Percentiles rank a stretch among this genome's conserved stretches.
Evolutionary conservation across 1,140 invertebrate species (phyloP).

Genomic region (Cydia strobilella): DNA sequence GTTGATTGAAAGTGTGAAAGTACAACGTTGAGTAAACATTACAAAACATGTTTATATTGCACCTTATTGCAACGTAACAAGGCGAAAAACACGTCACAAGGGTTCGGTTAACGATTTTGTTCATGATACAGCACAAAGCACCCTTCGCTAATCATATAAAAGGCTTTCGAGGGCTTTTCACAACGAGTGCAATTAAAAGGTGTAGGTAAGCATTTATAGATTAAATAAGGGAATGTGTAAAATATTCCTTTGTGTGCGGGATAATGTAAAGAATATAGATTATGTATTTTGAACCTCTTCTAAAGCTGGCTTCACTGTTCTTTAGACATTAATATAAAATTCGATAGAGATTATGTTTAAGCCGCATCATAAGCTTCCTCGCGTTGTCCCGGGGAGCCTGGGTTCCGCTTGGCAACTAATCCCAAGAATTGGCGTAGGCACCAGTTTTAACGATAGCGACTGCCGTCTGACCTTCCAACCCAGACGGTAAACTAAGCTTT

Average conservation of each 20-base stretch:
- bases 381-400: too few species aligned
- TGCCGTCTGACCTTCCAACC: too few species aligned
- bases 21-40: not conserved
- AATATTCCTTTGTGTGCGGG: not conserved
- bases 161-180: constrained; percentile 26
- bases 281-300: not conserved
- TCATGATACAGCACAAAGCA: constrained; percentile 24
- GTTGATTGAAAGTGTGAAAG: constrained; percentile 24
- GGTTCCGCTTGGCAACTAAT: too few species aligned
- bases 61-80: not conserved
- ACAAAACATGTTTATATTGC: not conserved
- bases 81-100: not conserved
- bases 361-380: too few species aligned
- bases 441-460: too few species aligned
- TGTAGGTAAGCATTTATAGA: constrained; percentile 10
- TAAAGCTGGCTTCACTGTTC: not conserved
- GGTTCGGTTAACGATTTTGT: constrained; percentile 23
- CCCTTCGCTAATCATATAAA: constrained; percentile 23
- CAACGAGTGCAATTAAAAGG: constrained; percentile 29
- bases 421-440: too few species aligned
- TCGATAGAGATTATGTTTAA: not conserved
- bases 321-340: not conserved
- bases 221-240: not conserved
- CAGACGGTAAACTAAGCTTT: too few species aligned
- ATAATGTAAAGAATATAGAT: not conserved